Percentiles rank a stretch among this genome's conserved stretches.
Evolutionary conservation across 2,888 invertebrate species (phyloP).

Genomic region (Beris chalybata): DNA sequence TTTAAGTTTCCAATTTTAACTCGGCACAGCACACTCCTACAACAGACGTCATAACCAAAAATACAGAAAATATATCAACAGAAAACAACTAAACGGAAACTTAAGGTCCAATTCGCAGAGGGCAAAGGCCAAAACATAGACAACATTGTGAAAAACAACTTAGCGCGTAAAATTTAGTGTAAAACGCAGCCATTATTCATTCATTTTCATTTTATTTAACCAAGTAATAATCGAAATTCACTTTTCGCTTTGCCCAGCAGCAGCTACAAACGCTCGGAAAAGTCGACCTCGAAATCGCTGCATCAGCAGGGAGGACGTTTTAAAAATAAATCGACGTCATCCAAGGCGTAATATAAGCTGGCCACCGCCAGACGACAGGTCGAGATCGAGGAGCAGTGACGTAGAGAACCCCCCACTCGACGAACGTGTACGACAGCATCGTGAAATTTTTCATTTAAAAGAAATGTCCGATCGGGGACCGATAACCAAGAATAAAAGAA

Average conservation of each 20-base stretch:
- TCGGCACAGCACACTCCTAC: too few species aligned
- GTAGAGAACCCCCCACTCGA: constrained; percentile 45
- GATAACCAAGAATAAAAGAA: constrained; percentile 30
- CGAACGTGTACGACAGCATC: constrained; percentile 46
- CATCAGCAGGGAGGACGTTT: constrained; percentile 54
- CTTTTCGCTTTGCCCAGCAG: constrained; percentile 16
- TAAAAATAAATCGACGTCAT: constrained; percentile 54
- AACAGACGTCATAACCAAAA: too few species aligned
- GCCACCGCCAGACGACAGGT: constrained; percentile 43
- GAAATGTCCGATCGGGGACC: constrained; percentile 48
- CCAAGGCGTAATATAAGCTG: constrained; percentile 52
- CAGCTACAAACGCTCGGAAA: constrained; percentile 40
- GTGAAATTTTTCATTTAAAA: constrained; percentile 49
- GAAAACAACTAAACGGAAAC: too few species aligned
- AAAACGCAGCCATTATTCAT: not conserved
- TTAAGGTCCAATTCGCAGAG: too few species aligned
- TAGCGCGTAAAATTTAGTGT: not conserved
- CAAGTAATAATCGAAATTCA: not conserved
- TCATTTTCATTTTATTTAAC: not conserved
- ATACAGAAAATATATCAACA: too few species aligned
- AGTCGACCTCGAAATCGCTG: constrained; percentile 50
- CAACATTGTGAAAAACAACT: not conserved
- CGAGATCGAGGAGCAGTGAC: constrained; percentile 44
- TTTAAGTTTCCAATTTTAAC: too few species aligned
- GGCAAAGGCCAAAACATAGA: too few species aligned